Conservation (phyloP, 2,888 invertebrate genomes). For the Heteropelma amictum region DNA sequence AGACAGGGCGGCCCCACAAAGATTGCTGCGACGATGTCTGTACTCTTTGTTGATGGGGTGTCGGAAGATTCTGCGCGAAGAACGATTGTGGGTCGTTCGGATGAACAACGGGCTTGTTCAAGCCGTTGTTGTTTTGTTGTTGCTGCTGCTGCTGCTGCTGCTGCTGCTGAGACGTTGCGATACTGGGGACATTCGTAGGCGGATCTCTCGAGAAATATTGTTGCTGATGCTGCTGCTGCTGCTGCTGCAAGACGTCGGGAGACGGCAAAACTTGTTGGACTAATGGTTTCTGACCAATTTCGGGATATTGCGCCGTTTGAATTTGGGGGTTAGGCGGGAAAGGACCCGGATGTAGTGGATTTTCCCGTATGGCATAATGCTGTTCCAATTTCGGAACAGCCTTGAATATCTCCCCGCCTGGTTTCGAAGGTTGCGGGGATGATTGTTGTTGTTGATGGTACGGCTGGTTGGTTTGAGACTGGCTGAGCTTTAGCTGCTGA, state of each 20-base stretch:
- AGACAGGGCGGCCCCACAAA: constrained; percentile 71
- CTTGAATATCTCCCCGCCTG: constrained; percentile 86
- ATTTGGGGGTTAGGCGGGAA: constrained; percentile 71
- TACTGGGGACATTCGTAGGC: constrained; percentile 21
- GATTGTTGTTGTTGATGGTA: constrained; percentile 75
- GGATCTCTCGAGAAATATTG: constrained; percentile 38
- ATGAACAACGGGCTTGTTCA: constrained; percentile 64
- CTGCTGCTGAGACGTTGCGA: constrained; percentile 26
- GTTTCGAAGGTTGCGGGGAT: constrained; percentile 60
- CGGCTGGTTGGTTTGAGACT: constrained; percentile 75
- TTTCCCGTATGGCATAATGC: constrained; percentile 79
- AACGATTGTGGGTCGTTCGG: constrained; percentile 73
- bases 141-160: constrained; percentile 63
- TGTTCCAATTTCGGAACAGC: constrained; percentile 90
- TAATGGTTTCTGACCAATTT: constrained; percentile 78
- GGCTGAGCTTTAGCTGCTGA: constrained; percentile 74
- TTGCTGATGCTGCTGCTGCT: constrained; percentile 53
- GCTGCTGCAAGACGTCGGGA: constrained; percentile 58
- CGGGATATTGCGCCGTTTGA: constrained; percentile 59
- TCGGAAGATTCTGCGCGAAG: constrained; percentile 67
- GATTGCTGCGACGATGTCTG: constrained; percentile 59
- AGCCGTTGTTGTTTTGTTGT: constrained; percentile 66
- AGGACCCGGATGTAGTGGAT: constrained; percentile 75
- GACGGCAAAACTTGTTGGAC: constrained; percentile 75
- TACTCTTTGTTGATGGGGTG: constrained; percentile 73